Evolutionary conservation across 2,888 invertebrate species (phyloP), one percentile per base, ranked within the genome.

Genomic region (Noctuana brunneofusca): DNA sequence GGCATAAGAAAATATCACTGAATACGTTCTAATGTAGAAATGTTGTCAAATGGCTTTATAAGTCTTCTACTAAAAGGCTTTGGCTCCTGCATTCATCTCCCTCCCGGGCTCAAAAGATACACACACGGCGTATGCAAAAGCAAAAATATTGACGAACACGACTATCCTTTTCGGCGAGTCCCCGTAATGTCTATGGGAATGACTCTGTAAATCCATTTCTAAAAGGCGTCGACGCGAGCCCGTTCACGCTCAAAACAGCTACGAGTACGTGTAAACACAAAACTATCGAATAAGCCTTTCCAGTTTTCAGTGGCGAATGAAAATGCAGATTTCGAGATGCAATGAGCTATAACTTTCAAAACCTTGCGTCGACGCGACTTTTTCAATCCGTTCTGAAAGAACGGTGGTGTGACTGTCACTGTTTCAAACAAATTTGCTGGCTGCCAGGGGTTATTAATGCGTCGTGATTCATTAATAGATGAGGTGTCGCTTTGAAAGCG

Each of bases 381-480:
- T 48, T 48, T 22, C n/a, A n/a, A 11, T 24, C n/a, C 22, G 5
- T n/a, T 48, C 9, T 48, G 22, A 48, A 22, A 20, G 20, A 12
- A 22, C 22, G 20, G 18, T 48, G 43, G 43, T 18, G 14, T 6
- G 6, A 43, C 18, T 50, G 35, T 30, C 38, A 46, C 30, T 20
- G 59, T 41, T 41, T 59, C 41, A 53, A 53, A 59, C 16, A 43
- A 16, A 43, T 43, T 43, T 18, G 43, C 18, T 43, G 38, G 24
- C 52, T 20, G 48, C 57, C 18, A 1, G 52, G 41, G 48, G 57
- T 48, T 58, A 58, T 58, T 58, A 49, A 50, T 38, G 38, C 24
- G 38, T 14, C 52, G 52, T 60, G 30, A 60, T 60, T 60, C 60
- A 60, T 60, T 60, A 60, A 54, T 60, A 60, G 60, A 60, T 48